Conservation (phyloP, 2,113 vertebrate genomes). For the Thymallus thymallus region DNA sequence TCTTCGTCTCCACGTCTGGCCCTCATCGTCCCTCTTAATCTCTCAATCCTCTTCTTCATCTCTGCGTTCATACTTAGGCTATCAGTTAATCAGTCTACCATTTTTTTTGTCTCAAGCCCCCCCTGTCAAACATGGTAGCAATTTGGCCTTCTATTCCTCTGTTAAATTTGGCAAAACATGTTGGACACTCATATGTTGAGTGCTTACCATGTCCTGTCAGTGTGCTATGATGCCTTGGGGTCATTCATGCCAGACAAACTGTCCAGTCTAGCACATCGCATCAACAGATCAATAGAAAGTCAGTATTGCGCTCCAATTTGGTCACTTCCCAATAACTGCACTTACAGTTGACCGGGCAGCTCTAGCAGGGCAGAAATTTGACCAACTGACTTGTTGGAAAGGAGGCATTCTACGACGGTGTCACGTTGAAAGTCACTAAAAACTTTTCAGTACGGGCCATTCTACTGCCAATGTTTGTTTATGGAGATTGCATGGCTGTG, state of each 20-base stretch:
- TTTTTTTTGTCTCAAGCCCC: slow-evolving; percentile 10
- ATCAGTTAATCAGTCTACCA: slow-evolving; percentile 14
- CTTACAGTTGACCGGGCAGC: no score
- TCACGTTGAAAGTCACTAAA: no score
- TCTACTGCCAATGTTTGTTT: no score
- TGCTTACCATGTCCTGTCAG: not conserved
- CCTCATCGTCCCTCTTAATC: slow-evolving; percentile 21
- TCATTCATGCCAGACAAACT: not conserved
- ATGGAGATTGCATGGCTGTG: no score
- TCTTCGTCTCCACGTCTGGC: slow-evolving; percentile 1
- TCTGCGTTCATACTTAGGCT: slow-evolving; percentile 11
- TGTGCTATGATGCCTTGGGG: not conserved
- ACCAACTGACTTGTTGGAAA: no score
- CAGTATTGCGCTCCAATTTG: not conserved
- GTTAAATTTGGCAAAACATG: not conserved
- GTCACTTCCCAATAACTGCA: no score
- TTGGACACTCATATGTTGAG: not conserved
- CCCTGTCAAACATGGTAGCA: slow-evolving; percentile 8
- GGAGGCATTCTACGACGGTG: no score
- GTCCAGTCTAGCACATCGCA: not conserved
- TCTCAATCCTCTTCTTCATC: slow-evolving; percentile 2
- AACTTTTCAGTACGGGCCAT: no score
- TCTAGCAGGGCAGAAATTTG: no score
- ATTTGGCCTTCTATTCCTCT: not conserved
- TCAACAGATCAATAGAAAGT: not conserved